These are phyloP conservation scores for Misgurnus anguillicaudatus DNA, from an alignment of 2,113 vertebrate genomes.

Conservation along the genomic window DNA sequence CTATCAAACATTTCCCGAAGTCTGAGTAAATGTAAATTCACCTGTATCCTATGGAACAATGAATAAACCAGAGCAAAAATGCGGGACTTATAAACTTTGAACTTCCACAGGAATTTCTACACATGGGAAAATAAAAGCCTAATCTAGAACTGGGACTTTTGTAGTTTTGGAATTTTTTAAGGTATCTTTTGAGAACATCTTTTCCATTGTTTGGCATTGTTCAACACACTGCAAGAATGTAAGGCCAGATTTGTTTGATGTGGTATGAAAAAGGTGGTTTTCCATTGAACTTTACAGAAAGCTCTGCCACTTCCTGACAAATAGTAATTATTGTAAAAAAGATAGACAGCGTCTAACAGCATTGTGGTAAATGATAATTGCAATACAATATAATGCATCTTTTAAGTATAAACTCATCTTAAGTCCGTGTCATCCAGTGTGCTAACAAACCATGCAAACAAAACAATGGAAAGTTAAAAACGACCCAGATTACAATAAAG, in stretches of 20 bases:
- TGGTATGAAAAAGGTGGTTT: background rate
- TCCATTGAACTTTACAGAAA: constrained; percentile 24
- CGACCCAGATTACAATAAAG: too few relatives aligned
- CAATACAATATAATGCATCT: background rate
- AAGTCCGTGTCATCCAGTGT: background rate
- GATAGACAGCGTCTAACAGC: background rate
- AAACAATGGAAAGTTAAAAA: too few relatives aligned
- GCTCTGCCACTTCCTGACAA: background rate
- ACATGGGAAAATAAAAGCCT: too few relatives aligned
- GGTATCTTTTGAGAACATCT: background rate
- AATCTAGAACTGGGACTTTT: too few relatives aligned
- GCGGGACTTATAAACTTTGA: background rate
- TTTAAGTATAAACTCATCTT: constrained; percentile 6
- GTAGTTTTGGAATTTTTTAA: too few relatives aligned
- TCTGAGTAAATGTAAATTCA: constrained; percentile 26
- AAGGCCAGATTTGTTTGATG: background rate
- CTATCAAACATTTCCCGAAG: constrained; percentile 20
- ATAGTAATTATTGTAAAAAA: background rate
- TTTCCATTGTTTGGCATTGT: background rate
- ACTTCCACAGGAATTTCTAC: too few relatives aligned
- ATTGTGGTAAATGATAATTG: too few relatives aligned
- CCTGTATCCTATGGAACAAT: constrained; percentile 10
- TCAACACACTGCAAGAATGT: background rate
- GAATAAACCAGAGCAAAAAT: constrained; percentile 2
- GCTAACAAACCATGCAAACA: too few relatives aligned